These are phyloP conservation scores for Glyptemys insculpta DNA, from an alignment of 2,797 vertebrate genomes.

Conservation along the genomic window DNA sequence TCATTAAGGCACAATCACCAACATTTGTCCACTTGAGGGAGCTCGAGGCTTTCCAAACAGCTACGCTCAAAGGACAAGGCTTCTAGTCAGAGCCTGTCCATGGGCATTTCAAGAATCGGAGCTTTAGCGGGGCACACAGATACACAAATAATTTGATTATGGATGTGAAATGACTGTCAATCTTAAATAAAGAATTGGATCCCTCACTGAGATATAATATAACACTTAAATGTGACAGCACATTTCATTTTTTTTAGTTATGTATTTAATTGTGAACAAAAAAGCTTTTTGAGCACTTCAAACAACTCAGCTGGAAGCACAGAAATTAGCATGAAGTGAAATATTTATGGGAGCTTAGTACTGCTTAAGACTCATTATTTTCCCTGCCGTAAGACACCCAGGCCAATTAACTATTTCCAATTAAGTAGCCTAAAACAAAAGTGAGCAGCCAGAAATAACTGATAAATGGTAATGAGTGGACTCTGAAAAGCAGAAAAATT, in stretches of 20 bases:
- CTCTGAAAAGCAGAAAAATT: neutral
- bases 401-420: slow-evolving; percentile 76
- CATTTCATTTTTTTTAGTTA: slow-evolving; percentile 54
- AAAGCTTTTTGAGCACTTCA: slow-evolving; percentile 60
- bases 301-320: slow-evolving; percentile 76
- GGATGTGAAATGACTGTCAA: slow-evolving; percentile 3
- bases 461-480: neutral
- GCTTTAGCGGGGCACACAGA: neutral
- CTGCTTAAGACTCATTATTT: slow-evolving; percentile 77
- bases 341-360: slow-evolving; percentile 80
- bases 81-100: neutral
- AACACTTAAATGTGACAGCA: slow-evolving; percentile 10
- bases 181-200: slow-evolving; percentile 2
- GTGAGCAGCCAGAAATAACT: slow-evolving; percentile 21
- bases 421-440: slow-evolving; percentile 70
- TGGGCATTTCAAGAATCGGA: neutral
- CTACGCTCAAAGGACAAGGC: neutral
- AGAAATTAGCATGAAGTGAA: slow-evolving; percentile 78
- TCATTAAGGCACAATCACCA: neutral
- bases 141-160: slow-evolving; percentile 8
- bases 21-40: slow-evolving; percentile 76
- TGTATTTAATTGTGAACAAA: slow-evolving; percentile 65
- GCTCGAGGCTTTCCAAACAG: slow-evolving; percentile 71
- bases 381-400: slow-evolving; percentile 70
- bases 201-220: neutral